Evolutionary conservation across 2,113 vertebrate genomes (phyloP).

Genomic region (Pithys albifrons): DNA sequence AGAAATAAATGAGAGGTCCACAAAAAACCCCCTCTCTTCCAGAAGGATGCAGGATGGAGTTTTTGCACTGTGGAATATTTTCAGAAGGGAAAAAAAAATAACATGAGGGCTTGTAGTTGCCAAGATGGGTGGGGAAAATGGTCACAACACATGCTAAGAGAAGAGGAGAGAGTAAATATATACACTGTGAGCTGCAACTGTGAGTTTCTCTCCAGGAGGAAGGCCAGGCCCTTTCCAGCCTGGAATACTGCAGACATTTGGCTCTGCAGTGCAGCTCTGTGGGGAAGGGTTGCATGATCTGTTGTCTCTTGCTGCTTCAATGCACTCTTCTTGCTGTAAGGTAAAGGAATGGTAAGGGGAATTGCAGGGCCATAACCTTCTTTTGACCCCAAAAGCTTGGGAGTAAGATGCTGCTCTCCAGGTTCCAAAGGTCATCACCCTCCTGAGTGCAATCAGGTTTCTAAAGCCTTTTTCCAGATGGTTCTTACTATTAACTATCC

Average conservation of each 20-base stretch:
- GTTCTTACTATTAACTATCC: neutral
- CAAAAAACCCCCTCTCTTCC: neutral
- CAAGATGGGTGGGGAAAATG: neutral
- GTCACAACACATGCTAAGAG: neutral
- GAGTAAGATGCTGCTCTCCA: neutral
- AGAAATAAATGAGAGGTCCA: neutral
- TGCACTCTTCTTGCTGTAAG: neutral
- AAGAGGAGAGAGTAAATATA: neutral
- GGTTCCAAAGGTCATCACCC: neutral
- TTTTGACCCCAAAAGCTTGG: neutral
- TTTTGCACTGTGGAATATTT: neutral
- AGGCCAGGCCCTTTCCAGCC: neutral
- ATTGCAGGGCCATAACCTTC: neutral
- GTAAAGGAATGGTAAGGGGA: neutral
- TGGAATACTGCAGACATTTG: neutral
- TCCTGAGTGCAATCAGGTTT: neutral
- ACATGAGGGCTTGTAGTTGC: neutral
- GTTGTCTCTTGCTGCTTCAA: neutral
- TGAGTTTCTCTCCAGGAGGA: neutral
- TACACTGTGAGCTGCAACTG: neutral
- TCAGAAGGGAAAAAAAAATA: neutral
- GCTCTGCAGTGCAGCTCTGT: neutral
- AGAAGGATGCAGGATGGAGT: neutral
- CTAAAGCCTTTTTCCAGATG: neutral
- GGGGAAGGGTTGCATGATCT: neutral